Percentiles rank a stretch among this genome's conserved stretches.
Conservation (phyloP, 2,113 vertebrate genomes). For the Monarcha castaneiventris region DNA sequence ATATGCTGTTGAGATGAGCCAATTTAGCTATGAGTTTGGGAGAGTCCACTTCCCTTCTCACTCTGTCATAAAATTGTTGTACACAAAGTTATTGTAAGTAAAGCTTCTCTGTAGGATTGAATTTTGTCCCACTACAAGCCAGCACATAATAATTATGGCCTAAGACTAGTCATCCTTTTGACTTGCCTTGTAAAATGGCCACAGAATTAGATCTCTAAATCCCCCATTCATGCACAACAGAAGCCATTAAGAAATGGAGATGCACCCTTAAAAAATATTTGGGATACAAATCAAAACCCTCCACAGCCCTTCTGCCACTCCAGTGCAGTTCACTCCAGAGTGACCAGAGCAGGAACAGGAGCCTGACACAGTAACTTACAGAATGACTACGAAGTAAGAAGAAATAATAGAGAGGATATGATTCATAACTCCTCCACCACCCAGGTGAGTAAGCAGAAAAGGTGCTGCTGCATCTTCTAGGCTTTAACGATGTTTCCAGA, state of each 20-base stretch:
- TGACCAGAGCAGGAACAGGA: background rate
- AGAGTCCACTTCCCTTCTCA: background rate
- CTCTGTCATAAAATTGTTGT: background rate
- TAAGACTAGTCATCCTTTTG: background rate
- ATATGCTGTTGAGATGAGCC: background rate
- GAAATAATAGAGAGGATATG: background rate
- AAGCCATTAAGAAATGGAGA: background rate
- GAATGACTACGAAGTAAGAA: background rate
- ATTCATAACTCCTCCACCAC: background rate
- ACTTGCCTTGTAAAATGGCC: background rate
- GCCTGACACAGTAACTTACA: background rate
- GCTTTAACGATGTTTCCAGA: background rate
- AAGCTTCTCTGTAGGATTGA: background rate
- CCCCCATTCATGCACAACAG: background rate
- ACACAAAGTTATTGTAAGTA: background rate
- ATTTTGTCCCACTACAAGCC: background rate
- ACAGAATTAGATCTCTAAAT: background rate
- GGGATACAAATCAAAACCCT: background rate
- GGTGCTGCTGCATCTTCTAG: background rate
- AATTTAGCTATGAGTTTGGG: background rate
- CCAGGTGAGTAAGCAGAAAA: background rate
- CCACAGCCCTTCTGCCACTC: background rate
- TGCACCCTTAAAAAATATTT: background rate
- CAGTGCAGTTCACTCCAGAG: background rate
- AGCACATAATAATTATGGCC: background rate